phyloP scores from a whole-genome alignment of 2,113 vertebrate species.

The Ailuropoda melanoleuca region DNA sequence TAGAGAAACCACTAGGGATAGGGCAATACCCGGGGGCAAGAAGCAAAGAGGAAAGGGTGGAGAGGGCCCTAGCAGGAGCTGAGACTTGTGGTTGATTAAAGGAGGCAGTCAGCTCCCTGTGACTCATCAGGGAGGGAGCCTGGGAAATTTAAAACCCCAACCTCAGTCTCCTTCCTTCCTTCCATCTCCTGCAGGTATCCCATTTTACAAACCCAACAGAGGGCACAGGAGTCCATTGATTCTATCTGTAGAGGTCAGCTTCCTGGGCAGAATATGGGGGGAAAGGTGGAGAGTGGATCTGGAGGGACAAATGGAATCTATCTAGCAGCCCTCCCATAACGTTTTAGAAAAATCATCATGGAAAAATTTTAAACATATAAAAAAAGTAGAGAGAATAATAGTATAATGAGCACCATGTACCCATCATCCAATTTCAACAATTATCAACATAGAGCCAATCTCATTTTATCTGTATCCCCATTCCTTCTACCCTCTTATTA shows the following conservation, averaged over 20 bases:
- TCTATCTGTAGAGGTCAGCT: not conserved
- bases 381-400: not conserved
- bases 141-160: not conserved
- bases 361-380: not conserved
- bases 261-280: not conserved
- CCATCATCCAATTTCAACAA: not conserved
- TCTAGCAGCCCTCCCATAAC: not conserved
- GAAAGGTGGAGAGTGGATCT: not conserved
- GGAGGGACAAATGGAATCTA: not conserved
- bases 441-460: not conserved
- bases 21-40: not conserved
- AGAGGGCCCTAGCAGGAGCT: not conserved
- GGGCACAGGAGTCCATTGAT: not conserved
- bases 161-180: not conserved
- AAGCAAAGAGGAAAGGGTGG: not conserved
- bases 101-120: not conserved
- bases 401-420: not conserved
- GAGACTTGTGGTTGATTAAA: not conserved
- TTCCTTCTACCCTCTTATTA: not conserved
- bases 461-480: not conserved
- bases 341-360: constrained; percentile 2
- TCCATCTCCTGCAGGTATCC: not conserved
- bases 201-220: not conserved
- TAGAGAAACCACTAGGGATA: not conserved
- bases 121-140: not conserved